Percentiles rank a stretch among this genome's conserved stretches.
phyloP scores from a whole-genome alignment of 2,113 vertebrate species.

The Anoura caudifer region DNA sequence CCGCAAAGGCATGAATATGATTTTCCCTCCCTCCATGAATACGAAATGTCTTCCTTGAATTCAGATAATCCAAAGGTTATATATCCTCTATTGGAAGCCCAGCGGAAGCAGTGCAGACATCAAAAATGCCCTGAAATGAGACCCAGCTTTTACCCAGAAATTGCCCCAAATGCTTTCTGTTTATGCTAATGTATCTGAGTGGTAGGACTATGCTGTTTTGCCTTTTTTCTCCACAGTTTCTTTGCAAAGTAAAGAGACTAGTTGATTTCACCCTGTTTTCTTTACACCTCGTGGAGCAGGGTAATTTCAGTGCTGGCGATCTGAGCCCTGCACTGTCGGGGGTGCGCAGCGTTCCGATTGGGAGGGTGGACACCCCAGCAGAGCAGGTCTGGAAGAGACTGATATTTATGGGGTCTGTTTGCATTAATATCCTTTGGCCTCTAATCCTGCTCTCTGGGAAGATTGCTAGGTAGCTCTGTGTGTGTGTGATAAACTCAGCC shows the following conservation, averaged over 20 bases:
- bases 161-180: not conserved
- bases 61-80: not conserved
- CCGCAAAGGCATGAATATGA: not conserved
- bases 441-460: slow-evolving; percentile 34
- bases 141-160: not conserved
- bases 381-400: not conserved
- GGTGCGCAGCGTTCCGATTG: not conserved
- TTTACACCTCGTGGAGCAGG: not conserved
- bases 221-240: not conserved
- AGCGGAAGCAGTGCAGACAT: not conserved
- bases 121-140: not conserved
- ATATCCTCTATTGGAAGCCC: not conserved
- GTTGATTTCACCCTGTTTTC: not conserved
- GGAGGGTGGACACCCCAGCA: not conserved
- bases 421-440: not conserved
- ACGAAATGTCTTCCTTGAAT: not conserved
- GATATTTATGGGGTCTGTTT: not conserved
- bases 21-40: not conserved
- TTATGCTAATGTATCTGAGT: not conserved
- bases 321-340: not conserved
- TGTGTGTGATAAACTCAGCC: slow-evolving; percentile 19
- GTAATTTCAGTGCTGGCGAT: not conserved
- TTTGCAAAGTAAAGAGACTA: slow-evolving; percentile 15
- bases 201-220: not conserved
- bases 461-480: slow-evolving; percentile 13